Evolutionary conservation across 2,113 vertebrate genomes (phyloP).

Genomic region (Gymnogyps californianus): DNA sequence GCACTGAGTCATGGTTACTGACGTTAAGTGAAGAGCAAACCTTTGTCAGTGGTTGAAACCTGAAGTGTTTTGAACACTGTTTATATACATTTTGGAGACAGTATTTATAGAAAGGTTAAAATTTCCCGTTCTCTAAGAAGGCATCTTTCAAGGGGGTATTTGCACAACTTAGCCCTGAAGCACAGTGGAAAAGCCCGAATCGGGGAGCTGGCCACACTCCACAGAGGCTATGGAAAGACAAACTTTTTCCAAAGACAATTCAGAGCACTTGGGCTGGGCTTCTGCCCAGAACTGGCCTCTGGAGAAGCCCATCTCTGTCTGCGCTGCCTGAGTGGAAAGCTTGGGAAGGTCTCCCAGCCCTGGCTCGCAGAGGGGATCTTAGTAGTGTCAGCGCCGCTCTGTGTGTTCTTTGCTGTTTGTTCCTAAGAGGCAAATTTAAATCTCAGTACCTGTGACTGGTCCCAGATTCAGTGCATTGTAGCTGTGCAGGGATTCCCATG

Average conservation of each 20-base stretch:
- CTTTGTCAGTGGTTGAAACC: background rate
- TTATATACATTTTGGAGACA: background rate
- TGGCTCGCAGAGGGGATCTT: background rate
- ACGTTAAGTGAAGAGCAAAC: background rate
- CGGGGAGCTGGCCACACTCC: background rate
- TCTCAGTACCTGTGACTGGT: background rate
- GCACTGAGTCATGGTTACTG: background rate
- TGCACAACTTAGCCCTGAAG: background rate
- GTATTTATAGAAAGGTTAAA: background rate
- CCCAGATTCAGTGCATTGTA: background rate
- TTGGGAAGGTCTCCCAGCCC: background rate
- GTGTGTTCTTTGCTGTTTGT: background rate
- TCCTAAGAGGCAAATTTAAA: background rate
- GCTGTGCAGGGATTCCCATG: background rate
- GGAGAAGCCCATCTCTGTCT: background rate
- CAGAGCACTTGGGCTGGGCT: background rate
- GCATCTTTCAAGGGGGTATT: background rate
- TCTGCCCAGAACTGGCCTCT: background rate
- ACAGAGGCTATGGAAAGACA: background rate
- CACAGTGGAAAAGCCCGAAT: background rate
- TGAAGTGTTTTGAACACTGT: background rate
- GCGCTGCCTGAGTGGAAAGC: background rate
- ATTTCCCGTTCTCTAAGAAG: background rate
- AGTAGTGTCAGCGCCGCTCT: background rate
- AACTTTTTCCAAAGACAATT: background rate